phyloP scores from a whole-genome alignment of 2,113 vertebrate species.

The Phrynosoma blainvillii region DNA sequence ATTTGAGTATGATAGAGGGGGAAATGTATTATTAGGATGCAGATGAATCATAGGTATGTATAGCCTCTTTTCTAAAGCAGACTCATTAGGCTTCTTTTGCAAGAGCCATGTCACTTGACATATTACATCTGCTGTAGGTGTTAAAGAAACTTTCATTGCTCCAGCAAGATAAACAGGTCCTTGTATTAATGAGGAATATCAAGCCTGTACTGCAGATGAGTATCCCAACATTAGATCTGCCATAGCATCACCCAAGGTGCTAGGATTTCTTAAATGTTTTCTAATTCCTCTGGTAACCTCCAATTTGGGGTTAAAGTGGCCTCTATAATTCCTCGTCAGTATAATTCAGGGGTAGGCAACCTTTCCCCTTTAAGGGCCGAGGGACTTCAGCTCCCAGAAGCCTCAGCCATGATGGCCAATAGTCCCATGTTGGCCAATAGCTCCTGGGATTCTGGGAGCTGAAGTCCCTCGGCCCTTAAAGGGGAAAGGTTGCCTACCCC shows the following conservation, averaged over 20 bases:
- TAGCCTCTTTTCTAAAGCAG: constrained; percentile 8
- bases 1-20: neutral
- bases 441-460: no score
- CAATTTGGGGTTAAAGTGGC: neutral
- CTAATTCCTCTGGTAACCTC: neutral
- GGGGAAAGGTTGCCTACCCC: no score
- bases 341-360: no score
- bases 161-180: neutral
- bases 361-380: no score
- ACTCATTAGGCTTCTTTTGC: constrained; percentile 11
- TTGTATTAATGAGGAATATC: neutral
- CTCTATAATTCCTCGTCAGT: neutral
- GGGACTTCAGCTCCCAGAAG: no score
- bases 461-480: no score
- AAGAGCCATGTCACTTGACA: neutral
- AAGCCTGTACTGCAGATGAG: neutral
- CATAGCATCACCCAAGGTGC: neutral
- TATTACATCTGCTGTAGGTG: neutral
- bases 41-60: constrained; percentile 1
- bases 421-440: no score
- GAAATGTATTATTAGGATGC: constrained; percentile 15
- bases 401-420: no score
- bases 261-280: neutral
- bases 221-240: neutral
- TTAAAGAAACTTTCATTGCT: neutral